phyloP scores from a whole-genome alignment of 2,888 invertebrate species.

The Onthophagus sagittarius region DNA sequence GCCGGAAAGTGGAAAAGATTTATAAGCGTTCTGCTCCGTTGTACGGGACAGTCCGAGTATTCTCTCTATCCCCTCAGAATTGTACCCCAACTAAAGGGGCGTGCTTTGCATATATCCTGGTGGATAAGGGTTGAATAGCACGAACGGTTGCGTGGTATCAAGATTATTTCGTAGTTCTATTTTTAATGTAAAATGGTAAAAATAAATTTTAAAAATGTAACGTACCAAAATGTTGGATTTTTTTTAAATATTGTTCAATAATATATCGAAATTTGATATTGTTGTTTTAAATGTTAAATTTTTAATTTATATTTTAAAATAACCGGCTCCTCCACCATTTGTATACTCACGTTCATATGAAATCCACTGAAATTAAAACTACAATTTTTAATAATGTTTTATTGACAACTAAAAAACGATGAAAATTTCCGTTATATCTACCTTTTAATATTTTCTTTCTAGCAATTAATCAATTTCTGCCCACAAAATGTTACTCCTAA shows the following conservation, averaged over 20 bases:
- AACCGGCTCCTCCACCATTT: neutral
- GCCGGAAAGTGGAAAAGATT: neutral
- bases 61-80: neutral
- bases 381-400: too few species aligned
- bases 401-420: too few species aligned
- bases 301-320: neutral
- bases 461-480: too few species aligned
- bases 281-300: too few species aligned
- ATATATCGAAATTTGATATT: too few species aligned
- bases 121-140: neutral
- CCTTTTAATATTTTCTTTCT: too few species aligned
- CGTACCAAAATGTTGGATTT: too few species aligned
- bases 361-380: too few species aligned
- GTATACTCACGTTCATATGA: too few species aligned
- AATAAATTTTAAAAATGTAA: neutral
- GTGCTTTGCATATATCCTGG: neutral
- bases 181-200: neutral
- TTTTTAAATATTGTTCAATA: too few species aligned
- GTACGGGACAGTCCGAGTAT: neutral
- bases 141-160: neutral
- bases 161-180: neutral
- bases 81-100: neutral
- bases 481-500: too few species aligned
- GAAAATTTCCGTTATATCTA: too few species aligned
- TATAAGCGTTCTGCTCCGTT: neutral